phyloP scores from a whole-genome alignment of 2,888 invertebrate species.

The Nemapogon koenigi region DNA sequence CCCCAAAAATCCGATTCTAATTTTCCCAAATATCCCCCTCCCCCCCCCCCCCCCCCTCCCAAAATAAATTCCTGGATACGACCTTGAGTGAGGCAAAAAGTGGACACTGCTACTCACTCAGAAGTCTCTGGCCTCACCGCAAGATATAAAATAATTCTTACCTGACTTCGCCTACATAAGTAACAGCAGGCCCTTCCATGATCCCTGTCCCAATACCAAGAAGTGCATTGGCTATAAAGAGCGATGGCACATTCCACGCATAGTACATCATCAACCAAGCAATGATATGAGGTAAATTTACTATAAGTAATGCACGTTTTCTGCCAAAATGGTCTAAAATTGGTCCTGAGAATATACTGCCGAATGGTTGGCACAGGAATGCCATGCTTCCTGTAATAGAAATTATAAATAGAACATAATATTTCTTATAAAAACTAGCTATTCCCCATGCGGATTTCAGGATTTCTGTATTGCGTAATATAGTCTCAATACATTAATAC shows the following conservation, averaged over 20 bases:
- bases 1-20: too few species aligned
- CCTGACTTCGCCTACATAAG: constrained; percentile 68
- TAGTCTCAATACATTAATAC: too few species aligned
- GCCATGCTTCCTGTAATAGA: constrained; percentile 38
- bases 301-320: constrained; percentile 59
- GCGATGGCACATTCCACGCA: constrained; percentile 46
- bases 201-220: constrained; percentile 65
- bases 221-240: constrained; percentile 57
- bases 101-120: too few species aligned
- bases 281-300: constrained; percentile 62
- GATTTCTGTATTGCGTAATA: too few species aligned
- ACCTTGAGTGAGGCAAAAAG: too few species aligned
- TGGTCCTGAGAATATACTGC: constrained; percentile 63
- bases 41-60: too few species aligned
- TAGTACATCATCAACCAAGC: constrained; percentile 65
- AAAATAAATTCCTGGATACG: too few species aligned
- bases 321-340: constrained; percentile 61
- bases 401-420: background rate
- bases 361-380: constrained; percentile 63
- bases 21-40: too few species aligned
- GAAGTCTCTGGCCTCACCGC: too few species aligned
- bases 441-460: too few species aligned
- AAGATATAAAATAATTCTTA: too few species aligned
- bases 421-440: too few species aligned
- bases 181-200: constrained; percentile 67